phyloP scores from a whole-genome alignment of 1,140 invertebrate genomes.

The Ips nitidus region DNA sequence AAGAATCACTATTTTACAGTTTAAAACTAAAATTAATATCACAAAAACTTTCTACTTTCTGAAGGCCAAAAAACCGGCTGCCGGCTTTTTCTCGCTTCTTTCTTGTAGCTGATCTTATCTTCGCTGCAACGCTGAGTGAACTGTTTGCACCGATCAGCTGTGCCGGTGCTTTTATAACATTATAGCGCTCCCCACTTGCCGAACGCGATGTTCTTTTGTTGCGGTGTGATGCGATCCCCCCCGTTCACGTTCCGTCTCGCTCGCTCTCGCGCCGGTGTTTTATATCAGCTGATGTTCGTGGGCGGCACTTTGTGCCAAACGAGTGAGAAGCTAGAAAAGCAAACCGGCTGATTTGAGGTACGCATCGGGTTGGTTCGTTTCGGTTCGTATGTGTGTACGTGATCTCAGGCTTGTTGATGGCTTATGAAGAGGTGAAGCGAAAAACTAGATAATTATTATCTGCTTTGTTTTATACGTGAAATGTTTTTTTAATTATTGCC shows the following conservation, averaged over 20 bases:
- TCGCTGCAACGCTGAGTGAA: not conserved
- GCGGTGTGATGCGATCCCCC: not conserved
- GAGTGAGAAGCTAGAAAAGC: not conserved
- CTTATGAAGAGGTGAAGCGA: no score
- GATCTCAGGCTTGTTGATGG: slow-evolving; percentile 19
- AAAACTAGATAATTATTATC: no score
- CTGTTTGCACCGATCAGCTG: slow-evolving; percentile 34
- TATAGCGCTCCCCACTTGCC: slow-evolving; percentile 23
- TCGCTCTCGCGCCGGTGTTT: not conserved
- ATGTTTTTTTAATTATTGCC: no score
- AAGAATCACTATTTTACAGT: not conserved
- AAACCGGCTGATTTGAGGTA: not conserved
- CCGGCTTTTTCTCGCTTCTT: slow-evolving; percentile 27
- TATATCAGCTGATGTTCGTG: no score
- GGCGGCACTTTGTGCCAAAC: not conserved
- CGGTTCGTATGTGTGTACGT: not conserved
- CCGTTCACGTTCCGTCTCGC: not conserved
- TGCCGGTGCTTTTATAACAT: slow-evolving; percentile 32
- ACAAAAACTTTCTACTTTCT: slow-evolving; percentile 25
- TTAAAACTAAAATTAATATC: slow-evolving; percentile 26
- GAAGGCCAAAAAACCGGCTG: slow-evolving; percentile 34
- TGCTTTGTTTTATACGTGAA: no score
- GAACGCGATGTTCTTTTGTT: not conserved
- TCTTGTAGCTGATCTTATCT: slow-evolving; percentile 5
- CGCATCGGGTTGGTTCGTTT: not conserved